Evolutionary conservation across 2,888 invertebrate species (phyloP), one percentile per base, ranked within the genome.

Genomic region (Acanthosepion lycidas): DNA sequence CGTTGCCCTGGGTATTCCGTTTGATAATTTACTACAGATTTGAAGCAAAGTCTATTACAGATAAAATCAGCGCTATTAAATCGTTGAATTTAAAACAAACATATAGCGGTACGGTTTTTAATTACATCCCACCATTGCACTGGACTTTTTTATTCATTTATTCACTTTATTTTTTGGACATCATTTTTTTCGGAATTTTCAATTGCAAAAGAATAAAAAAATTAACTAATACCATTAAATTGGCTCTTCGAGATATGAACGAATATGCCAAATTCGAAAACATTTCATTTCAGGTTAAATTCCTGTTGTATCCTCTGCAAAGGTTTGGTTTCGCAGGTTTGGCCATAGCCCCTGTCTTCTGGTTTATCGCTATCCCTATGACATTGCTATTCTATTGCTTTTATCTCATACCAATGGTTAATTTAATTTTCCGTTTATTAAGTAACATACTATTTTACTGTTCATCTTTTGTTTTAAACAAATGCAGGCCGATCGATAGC

Each of bases 41-140:
- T 94, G 97, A 97, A 95, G 94, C 96, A 33, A 95, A 95, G 8
- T 96, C 96, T 94, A 95, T 97, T 91, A 91, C 92, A 26, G 49
- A 95, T 28, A 95, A 96, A 23, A 95, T 95, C 93, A 92, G 94
- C 6, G 95, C 95, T 15, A 95, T 96, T 94, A 6, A 91, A 95
- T 94, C 94, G 20, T 94, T 95, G 55, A 91, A 94, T 12, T 78
- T 95, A n/a, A 48, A 93, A 18, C 95, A 95, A 42, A 94, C 95
- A 59, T 97, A 96, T 95, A 96, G 96, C 9, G 96, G 96, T 78
- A 97, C 95, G 94, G 94, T 97, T 28, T 96, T 97, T 0, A 95
- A 96, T 23, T 96, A 96, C 94, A 95, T 97, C 1, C 96, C 96
- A 0, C 97, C 97, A 0, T 94, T 96, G 9, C 97, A 97, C 94